phyloP scores from a whole-genome alignment of 2,797 vertebrate genomes.

The Lepilemur septentrionalis region DNA sequence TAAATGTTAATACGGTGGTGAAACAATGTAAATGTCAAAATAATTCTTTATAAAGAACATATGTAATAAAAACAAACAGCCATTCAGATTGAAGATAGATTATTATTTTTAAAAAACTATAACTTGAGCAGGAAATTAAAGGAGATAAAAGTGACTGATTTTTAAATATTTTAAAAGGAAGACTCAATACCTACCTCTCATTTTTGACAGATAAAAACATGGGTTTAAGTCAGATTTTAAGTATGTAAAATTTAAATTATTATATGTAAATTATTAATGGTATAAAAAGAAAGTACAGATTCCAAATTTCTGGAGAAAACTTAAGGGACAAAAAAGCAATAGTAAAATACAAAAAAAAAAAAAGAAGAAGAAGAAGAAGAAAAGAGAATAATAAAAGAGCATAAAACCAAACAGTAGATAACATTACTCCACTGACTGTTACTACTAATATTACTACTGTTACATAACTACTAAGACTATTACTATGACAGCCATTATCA shows the following conservation, averaged over 20 bases:
- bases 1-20: neutral
- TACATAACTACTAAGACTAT: too few species aligned
- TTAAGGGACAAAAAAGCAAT: neutral
- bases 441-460: neutral
- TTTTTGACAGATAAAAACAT: neutral
- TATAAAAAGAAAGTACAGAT: neutral
- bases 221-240: neutral
- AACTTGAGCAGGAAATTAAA: neutral
- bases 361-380: too few species aligned
- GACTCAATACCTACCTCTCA: neutral
- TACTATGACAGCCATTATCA: neutral
- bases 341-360: neutral
- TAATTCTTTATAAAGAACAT: neutral
- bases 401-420: neutral
- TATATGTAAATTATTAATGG: neutral
- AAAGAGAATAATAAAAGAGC: neutral
- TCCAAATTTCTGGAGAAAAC: neutral
- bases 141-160: neutral
- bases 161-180: neutral
- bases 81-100: neutral
- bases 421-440: neutral
- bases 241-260: neutral
- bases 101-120: neutral
- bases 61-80: neutral
- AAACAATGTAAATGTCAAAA: neutral